These are phyloP conservation scores for Antedon bifida DNA, from an alignment of 35 echinoderm and acorn worm genomes.

Conservation along the genomic window DNA sequence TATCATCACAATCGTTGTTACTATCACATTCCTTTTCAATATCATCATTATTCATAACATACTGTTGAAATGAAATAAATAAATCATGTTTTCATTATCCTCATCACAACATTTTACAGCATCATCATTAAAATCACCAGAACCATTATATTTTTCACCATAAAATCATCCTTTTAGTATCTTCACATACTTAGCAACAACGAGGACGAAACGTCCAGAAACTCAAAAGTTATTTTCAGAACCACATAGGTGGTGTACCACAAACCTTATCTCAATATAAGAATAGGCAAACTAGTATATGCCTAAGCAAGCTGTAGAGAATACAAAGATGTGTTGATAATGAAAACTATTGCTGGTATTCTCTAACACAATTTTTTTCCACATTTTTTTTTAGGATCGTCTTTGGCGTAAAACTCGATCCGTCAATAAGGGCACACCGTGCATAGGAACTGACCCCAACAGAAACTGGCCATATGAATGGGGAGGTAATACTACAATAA, in stretches of 20 bases:
- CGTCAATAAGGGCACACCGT: background rate
- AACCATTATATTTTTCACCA: too few species aligned
- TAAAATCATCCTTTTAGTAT: too few species aligned
- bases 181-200: too few species aligned
- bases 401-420: conserved; percentile 42
- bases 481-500: conserved; percentile 44
- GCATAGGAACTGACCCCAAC: conserved; percentile 30
- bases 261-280: background rate
- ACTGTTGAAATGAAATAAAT: too few species aligned
- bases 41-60: background rate
- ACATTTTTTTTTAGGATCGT: conserved; percentile 13
- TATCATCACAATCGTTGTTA: background rate
- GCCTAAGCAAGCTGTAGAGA: background rate
- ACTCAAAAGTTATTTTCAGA: background rate
- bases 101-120: too few species aligned
- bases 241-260: too few species aligned
- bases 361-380: background rate
- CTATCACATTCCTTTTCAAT: background rate
- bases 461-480: conserved; percentile 44
- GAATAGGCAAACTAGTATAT: background rate
- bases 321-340: too few species aligned
- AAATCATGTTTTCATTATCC: too few species aligned
- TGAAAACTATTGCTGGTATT: too few species aligned
- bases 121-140: too few species aligned
- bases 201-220: too few species aligned